phyloP scores from a whole-genome alignment of 2,113 vertebrate species.

The Lepus timidus region DNA sequence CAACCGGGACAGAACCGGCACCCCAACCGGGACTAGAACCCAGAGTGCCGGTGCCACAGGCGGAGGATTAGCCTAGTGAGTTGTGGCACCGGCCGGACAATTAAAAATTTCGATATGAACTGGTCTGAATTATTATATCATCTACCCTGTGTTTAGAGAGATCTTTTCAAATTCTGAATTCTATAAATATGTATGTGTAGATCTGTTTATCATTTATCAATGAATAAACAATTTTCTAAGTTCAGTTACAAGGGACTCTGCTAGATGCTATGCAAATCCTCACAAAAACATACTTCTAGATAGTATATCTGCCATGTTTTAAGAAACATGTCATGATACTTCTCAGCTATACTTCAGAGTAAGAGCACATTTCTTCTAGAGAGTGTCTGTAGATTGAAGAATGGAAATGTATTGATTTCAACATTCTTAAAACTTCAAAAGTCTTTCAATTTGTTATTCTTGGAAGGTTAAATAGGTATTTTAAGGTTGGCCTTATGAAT shows the following conservation, averaged over 20 bases:
- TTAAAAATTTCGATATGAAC: background rate
- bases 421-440: constrained; percentile 6
- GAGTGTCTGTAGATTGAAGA: background rate
- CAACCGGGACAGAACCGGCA: too few relatives aligned
- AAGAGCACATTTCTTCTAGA: background rate
- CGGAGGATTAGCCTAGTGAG: too few relatives aligned
- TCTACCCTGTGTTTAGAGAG: constrained; percentile 1
- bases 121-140: constrained; percentile 10
- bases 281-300: background rate
- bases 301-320: background rate
- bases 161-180: constrained; percentile 55
- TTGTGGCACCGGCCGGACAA: background rate
- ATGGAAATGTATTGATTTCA: constrained; percentile 14
- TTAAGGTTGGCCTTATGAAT: constrained; percentile 1
- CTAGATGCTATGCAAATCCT: background rate
- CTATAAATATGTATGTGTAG: constrained; percentile 54
- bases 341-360: background rate
- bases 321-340: background rate
- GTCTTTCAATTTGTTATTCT: constrained; percentile 34
- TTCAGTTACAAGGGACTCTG: background rate
- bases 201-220: constrained; percentile 42
- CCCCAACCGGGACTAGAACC: too few relatives aligned
- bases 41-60: too few relatives aligned
- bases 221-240: constrained; percentile 27
- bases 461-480: constrained; percentile 23